Conservation (phyloP, 2,888 invertebrate genomes). For the Hyposoter dolosus region DNA sequence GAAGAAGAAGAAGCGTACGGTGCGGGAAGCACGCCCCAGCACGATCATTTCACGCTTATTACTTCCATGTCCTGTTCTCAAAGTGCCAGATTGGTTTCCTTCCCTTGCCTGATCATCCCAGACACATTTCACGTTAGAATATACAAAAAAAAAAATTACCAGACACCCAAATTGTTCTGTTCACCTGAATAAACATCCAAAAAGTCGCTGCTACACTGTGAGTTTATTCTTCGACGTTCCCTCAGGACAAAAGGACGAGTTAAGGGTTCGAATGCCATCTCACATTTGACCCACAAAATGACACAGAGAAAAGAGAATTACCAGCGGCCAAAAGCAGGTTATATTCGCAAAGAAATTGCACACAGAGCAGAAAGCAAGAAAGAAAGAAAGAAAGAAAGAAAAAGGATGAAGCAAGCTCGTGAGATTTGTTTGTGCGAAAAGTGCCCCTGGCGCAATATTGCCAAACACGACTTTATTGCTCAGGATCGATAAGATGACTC, state of each 20-base stretch:
- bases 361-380: conserved; percentile 13
- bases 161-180: conserved; percentile 2
- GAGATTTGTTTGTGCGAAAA: conserved; percentile 67
- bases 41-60: conserved; percentile 13
- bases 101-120: neutral
- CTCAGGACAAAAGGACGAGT: neutral
- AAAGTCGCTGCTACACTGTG: neutral
- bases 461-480: conserved; percentile 64
- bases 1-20: neutral
- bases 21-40: neutral
- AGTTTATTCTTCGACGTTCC: neutral
- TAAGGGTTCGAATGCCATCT: conserved; percentile 44
- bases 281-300: conserved; percentile 45
- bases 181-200: neutral
- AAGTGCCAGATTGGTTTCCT: neutral
- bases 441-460: conserved; percentile 64
- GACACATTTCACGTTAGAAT: neutral
- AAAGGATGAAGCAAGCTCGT: conserved; percentile 48
- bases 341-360: conserved; percentile 12
- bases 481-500: conserved; percentile 59
- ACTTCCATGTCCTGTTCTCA: neutral
- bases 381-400: conserved; percentile 30
- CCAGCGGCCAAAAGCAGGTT: neutral
- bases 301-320: neutral
- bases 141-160: neutral